Evolutionary conservation across 1,140 invertebrate species (phyloP), one percentile per base, ranked within the genome.

Genomic region (Drosophila littoralis): DNA sequence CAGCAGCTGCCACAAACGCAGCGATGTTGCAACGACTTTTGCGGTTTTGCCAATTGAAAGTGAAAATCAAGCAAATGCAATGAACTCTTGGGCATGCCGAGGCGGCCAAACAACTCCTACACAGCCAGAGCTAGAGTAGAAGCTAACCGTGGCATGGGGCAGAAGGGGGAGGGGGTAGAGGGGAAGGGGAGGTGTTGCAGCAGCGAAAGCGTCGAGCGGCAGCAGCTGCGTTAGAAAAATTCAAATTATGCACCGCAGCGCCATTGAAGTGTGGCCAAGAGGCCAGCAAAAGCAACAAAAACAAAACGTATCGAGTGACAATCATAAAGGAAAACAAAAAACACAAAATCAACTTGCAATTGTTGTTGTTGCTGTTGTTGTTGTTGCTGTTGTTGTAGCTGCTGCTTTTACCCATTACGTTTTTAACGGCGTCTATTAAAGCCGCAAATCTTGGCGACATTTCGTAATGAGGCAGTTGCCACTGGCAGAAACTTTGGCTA

Each of bases 361-460:
- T 36, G 13, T 43, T 36, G 35, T 28, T 35, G 45, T n/a, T 42
- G 48, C 13, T 40, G 42, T 40, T 17, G 50, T n/a, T 42, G 35
- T 12, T 12, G 28, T 8, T 17, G 8, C 10, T 35, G 38, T 43
- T 17, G 43, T 3, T 36, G 46, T 6, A 32, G 64, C 40, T 60
- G 50, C 51, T 57, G 58, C 72, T 75, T 75, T 75, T 75, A 63
- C 59, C 66, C 72, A 75, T 75, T 75, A 75, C 68, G 67, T 35
- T 60, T 65, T 36, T 75, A 75, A 71, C 68, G 73, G 54, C 46
- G 46, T 54, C 73, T 65, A 52, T 71, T 71, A 65, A 75, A 75
- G 67, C 67, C 72, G 40, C 72, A 70, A 75, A 75, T 75, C 72
- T 75, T 75, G 72, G 72, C 67, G 72, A 75, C 72, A 75, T 75